Evolutionary conservation across 2,888 invertebrate species (phyloP).

Genomic region (Sphaeridia pumilis): DNA sequence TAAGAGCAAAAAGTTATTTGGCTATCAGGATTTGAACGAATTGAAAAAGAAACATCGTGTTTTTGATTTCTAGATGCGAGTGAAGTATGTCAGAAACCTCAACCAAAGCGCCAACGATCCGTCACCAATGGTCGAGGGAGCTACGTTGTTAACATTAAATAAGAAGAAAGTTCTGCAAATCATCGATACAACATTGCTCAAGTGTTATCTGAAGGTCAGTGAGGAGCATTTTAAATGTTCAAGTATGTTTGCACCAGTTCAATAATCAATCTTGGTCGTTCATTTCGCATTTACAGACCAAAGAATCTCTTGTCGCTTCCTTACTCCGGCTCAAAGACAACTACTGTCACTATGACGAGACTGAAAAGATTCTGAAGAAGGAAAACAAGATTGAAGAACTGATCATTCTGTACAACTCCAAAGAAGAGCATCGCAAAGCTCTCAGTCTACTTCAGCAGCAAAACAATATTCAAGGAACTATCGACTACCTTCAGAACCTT

Average conservation of each 20-base stretch:
- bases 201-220: conserved; percentile 86
- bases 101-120: conserved; percentile 33
- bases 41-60: background rate
- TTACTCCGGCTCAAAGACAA: conserved; percentile 68
- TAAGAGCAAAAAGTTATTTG: conserved; percentile 34
- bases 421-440: conserved; percentile 68
- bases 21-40: too few relatives aligned
- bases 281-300: conserved; percentile 77
- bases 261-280: too few relatives aligned
- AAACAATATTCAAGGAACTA: conserved; percentile 63
- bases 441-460: conserved; percentile 72
- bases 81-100: conserved; percentile 19
- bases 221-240: too few relatives aligned
- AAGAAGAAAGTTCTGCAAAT: conserved; percentile 65
- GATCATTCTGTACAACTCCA: conserved; percentile 88
- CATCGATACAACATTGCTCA: conserved; percentile 91
- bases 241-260: too few relatives aligned
- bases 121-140: conserved; percentile 38
- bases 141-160: conserved; percentile 46
- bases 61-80: conserved; percentile 11
- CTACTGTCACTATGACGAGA: conserved; percentile 85
- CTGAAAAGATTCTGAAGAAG: conserved; percentile 74
- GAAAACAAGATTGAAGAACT: conserved; percentile 83
- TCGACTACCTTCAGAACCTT: conserved; percentile 73
- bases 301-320: conserved; percentile 87